These are phyloP conservation scores for Orthonyx spaldingii DNA, from an alignment of 2,113 vertebrate genomes.

Conservation along the genomic window DNA sequence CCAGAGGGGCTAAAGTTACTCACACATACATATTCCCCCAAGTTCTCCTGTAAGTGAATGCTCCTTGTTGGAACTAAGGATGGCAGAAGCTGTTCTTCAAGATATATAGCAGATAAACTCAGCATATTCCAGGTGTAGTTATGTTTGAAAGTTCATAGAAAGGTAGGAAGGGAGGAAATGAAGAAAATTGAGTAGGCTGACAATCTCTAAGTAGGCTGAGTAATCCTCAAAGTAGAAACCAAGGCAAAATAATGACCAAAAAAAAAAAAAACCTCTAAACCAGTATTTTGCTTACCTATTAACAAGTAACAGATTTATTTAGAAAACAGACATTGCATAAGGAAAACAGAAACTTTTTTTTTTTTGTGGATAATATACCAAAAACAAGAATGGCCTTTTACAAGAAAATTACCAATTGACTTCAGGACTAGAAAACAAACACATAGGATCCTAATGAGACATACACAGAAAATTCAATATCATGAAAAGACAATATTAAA, in stretches of 20 bases:
- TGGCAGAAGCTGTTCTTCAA: neutral
- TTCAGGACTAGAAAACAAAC: neutral
- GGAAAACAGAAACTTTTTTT: neutral
- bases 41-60: neutral
- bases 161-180: neutral
- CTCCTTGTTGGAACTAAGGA: neutral
- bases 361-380: neutral
- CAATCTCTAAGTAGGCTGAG: neutral
- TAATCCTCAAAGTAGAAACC: neutral
- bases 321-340: neutral
- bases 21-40: neutral
- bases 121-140: neutral
- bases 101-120: neutral
- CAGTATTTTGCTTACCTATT: neutral
- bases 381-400: neutral
- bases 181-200: neutral
- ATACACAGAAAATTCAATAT: neutral
- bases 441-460: neutral
- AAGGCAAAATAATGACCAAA: neutral
- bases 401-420: neutral
- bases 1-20: neutral
- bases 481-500: neutral
- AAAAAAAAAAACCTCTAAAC: neutral
- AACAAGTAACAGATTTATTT: neutral
- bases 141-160: neutral